phyloP scores from a whole-genome alignment of 2,113 vertebrate genomes.

The Patagioenas fasciata region DNA sequence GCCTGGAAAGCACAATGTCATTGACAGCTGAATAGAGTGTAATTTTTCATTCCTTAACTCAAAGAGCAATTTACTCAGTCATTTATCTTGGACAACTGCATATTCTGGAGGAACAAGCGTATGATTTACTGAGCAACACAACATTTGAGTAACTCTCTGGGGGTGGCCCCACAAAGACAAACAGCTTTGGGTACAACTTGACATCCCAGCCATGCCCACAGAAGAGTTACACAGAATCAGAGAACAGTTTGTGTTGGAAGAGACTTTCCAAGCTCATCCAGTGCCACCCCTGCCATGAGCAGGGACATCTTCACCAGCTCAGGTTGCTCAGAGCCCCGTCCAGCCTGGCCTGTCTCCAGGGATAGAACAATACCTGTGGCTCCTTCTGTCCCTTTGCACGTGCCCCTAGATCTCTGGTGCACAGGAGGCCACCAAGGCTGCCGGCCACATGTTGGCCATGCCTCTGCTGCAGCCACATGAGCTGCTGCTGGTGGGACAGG shows the following conservation, averaged over 20 bases:
- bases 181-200: neutral
- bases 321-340: too few species aligned
- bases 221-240: neutral
- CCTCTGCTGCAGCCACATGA: neutral
- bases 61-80: neutral
- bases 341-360: too few species aligned
- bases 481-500: neutral
- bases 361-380: too few species aligned
- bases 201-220: neutral
- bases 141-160: neutral
- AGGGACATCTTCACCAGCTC: too few species aligned
- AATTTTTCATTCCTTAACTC: neutral
- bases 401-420: neutral
- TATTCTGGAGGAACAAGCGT: neutral
- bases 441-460: rapidly evolving
- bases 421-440: neutral
- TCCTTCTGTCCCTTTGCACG: neutral
- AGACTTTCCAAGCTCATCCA: too few species aligned
- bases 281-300: too few species aligned
- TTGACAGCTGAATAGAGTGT: neutral
- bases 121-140: neutral
- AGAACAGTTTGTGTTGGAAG: too few species aligned
- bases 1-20: neutral
- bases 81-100: neutral
- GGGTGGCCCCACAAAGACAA: neutral